These are phyloP conservation scores for Hydrozoanthus gracilis DNA, from an alignment of 92 coral and sea anemone genomes.

Conservation along the genomic window DNA sequence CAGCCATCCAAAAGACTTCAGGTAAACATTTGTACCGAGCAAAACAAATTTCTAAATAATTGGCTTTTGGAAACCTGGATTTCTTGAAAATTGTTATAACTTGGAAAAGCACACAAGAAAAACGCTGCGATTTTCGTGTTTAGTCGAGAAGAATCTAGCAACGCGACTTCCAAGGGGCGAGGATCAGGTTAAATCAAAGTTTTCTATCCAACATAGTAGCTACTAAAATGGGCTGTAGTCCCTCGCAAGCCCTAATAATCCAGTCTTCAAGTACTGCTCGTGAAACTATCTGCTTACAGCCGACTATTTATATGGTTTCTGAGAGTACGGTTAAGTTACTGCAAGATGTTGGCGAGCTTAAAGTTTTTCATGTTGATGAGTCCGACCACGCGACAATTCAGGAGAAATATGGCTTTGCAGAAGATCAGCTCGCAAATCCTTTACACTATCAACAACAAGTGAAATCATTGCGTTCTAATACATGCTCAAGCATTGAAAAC, in stretches of 20 bases:
- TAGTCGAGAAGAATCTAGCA: neutral
- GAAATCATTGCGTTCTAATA: neutral
- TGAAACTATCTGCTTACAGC: slow-evolving; percentile 82
- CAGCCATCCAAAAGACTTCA: too few species aligned
- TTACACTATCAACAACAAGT: slow-evolving; percentile 73
- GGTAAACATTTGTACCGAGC: neutral
- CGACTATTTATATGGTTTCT: slow-evolving; percentile 94
- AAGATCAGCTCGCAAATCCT: slow-evolving; percentile 86
- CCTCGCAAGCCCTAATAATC: slow-evolving; percentile 89
- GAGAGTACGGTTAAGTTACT: slow-evolving; percentile 85
- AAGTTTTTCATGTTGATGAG: slow-evolving; percentile 84
- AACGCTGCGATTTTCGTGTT: neutral
- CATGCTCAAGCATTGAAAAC: neutral
- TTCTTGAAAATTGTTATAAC: neutral
- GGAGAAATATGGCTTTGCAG: slow-evolving; percentile 70
- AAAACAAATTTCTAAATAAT: neutral
- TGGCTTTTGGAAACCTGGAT: neutral
- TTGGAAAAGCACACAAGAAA: neutral
- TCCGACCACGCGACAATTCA: slow-evolving; percentile 67
- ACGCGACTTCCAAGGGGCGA: neutral
- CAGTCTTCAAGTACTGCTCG: slow-evolving; percentile 64
- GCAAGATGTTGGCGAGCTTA: slow-evolving; percentile 92
- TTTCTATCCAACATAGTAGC: neutral
- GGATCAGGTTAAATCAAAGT: neutral
- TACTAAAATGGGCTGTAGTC: slow-evolving; percentile 90